These are phyloP conservation scores for Subacronicta megacephala DNA, from an alignment of 2,888 invertebrate species.

Conservation along the genomic window DNA sequence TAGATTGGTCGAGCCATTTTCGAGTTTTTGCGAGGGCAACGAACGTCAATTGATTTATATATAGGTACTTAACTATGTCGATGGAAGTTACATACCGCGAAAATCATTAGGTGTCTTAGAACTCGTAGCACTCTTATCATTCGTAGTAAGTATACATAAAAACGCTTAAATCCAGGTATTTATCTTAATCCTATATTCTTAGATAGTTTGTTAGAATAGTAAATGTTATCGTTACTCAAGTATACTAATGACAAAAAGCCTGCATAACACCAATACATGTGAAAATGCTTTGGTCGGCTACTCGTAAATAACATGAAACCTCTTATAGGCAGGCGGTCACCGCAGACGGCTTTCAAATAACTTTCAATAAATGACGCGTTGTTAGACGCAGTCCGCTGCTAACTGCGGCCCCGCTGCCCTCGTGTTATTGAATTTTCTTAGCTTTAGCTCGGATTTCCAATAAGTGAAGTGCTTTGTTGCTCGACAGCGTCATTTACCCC, in stretches of 20 bases:
- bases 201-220: neutral
- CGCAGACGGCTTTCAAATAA: slow-evolving; percentile 73
- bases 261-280: slow-evolving; percentile 43
- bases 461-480: slow-evolving; percentile 69
- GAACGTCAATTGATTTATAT: too few species aligned
- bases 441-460: slow-evolving; percentile 68
- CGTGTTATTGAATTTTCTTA: slow-evolving; percentile 75
- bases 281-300: slow-evolving; percentile 53
- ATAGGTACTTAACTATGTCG: too few species aligned
- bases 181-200: neutral
- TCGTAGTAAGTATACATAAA: too few species aligned
- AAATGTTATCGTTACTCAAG: neutral
- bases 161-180: too few species aligned
- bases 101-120: neutral
- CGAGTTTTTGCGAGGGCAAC: too few species aligned
- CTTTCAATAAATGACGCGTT: slow-evolving; percentile 70
- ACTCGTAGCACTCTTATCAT: neutral
- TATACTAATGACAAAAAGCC: slow-evolving; percentile 9
- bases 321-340: slow-evolving; percentile 64
- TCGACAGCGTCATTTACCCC: slow-evolving; percentile 41
- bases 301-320: slow-evolving; percentile 63
- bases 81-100: neutral
- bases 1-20: too few species aligned
- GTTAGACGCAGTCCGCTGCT: slow-evolving; percentile 56
- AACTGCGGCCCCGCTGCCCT: slow-evolving; percentile 58